A percentile compares a stretch with the other conserved stretches of the same genome.
These are phyloP conservation scores for Agrochola macilenta DNA, from an alignment of 2,888 invertebrate genomes.

Conservation along the genomic window DNA sequence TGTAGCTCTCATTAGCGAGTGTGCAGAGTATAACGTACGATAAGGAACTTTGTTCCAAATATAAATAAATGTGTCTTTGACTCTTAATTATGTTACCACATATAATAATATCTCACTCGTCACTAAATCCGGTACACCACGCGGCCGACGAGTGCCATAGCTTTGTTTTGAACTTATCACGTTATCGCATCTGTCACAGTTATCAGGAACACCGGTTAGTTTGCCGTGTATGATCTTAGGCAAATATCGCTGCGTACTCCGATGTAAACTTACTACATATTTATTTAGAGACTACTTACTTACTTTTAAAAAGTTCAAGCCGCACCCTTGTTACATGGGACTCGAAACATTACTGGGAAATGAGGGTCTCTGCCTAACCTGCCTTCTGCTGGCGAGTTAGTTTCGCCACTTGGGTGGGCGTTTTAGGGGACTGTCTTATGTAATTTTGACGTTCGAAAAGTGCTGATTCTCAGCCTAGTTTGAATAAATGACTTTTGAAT, in stretches of 20 bases:
- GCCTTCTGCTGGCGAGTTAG: too few relatives aligned
- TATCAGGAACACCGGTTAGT: conserved; percentile 54
- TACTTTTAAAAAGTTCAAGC: too few relatives aligned
- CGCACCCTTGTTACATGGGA: neutral
- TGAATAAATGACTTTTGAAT: too few relatives aligned
- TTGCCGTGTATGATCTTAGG: conserved; percentile 54
- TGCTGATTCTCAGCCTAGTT: too few relatives aligned
- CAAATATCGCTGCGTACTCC: conserved; percentile 53
- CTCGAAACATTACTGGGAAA: neutral
- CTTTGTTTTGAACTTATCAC: conserved; percentile 64
- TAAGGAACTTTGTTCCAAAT: neutral
- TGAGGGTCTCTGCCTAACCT: too few relatives aligned
- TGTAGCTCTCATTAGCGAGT: neutral
- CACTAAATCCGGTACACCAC: conserved; percentile 13
- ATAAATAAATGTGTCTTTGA: neutral
- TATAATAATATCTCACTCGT: neutral
- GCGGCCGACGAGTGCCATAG: conserved; percentile 38
- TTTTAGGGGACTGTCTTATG: too few relatives aligned
- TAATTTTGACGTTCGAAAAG: too few relatives aligned
- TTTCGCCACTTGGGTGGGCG: too few relatives aligned
- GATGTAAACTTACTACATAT: conserved; percentile 5
- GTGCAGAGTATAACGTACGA: neutral
- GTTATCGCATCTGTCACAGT: conserved; percentile 68
- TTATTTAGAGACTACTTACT: neutral
- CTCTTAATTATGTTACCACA: neutral